Conservation (phyloP, 2,797 vertebrate genomes). For the Saxicola maurus region DNA sequence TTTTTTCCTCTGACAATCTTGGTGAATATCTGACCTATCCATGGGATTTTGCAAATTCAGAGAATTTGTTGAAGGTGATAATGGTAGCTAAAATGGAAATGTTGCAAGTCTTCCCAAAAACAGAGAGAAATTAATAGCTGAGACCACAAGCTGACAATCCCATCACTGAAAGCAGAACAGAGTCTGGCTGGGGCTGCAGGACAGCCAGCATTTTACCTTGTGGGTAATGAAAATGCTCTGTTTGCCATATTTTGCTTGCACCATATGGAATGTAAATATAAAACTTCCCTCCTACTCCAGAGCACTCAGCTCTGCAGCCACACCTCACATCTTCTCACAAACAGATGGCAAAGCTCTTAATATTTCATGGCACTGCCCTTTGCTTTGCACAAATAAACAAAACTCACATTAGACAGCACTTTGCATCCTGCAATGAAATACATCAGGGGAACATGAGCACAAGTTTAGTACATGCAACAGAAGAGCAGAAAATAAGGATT, state of each 20-base stretch:
- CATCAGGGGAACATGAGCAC: not conserved
- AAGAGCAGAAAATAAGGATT: not conserved
- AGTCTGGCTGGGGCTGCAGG: not conserved
- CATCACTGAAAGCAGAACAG: not conserved
- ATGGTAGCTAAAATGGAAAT: not conserved
- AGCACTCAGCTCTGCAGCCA: slow-evolving; percentile 12
- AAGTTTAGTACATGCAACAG: not conserved
- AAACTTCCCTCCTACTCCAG: not conserved
- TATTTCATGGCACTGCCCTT: slow-evolving; percentile 35
- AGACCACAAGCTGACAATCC: not conserved
- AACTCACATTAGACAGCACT: not conserved
- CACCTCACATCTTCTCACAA: slow-evolving; percentile 13
- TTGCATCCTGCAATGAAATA: not conserved
- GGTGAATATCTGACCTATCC: not conserved
- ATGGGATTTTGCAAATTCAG: not conserved
- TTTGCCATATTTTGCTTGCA: not conserved
- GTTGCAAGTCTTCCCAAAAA: not conserved
- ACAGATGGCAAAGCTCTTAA: slow-evolving; percentile 34
- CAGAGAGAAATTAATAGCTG: not conserved
- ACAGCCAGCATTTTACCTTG: not conserved
- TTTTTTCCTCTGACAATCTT: not conserved
- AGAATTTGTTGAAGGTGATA: not conserved
- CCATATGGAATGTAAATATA: not conserved
- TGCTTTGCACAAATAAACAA: slow-evolving; percentile 22
- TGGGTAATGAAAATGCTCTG: not conserved